Percentiles rank a stretch among this genome's conserved stretches.
Evolutionary conservation across 2,797 vertebrate species (phyloP).

Genomic region (Octomys mimax): DNA sequence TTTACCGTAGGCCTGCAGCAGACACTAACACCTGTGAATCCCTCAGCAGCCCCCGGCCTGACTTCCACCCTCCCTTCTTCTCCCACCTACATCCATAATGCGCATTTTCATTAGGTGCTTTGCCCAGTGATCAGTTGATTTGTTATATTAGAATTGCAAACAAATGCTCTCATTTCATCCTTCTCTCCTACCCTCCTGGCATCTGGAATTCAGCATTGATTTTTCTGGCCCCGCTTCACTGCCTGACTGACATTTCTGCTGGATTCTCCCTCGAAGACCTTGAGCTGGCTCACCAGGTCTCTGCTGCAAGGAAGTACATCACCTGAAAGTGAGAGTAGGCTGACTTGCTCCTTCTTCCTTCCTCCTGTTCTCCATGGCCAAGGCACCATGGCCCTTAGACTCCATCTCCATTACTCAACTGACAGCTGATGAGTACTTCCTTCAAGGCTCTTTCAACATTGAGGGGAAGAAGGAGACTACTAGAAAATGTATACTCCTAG

Average conservation of each 20-base stretch:
- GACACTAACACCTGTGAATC: not conserved
- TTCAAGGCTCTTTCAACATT: not conserved
- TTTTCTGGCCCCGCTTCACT: constrained; percentile 81
- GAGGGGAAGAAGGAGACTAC: not conserved
- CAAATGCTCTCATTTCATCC: constrained; percentile 85
- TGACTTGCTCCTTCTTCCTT: not conserved
- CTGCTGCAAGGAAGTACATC: constrained; percentile 17
- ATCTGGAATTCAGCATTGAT: constrained; percentile 85
- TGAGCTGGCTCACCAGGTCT: constrained; percentile 63
- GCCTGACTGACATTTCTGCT: constrained; percentile 85
- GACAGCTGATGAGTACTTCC: not conserved
- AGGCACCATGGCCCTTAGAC: not conserved
- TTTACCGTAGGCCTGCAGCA: rapidly evolving
- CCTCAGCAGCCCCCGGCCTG: not conserved
- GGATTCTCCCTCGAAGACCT: constrained; percentile 82
- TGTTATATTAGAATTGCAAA: constrained; percentile 90
- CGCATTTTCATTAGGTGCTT: constrained; percentile 85
- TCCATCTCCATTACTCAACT: not conserved
- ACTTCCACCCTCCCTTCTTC: not conserved
- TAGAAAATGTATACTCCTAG: not conserved
- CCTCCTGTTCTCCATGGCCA: not conserved
- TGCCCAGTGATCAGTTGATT: constrained; percentile 88
- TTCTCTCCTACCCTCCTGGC: constrained; percentile 68
- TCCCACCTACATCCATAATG: constrained; percentile 73
- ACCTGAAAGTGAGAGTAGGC: constrained; percentile 1